phyloP scores from a whole-genome alignment of 53 echinoderm and acorn worm genomes.

The Actinopyga echinites region DNA sequence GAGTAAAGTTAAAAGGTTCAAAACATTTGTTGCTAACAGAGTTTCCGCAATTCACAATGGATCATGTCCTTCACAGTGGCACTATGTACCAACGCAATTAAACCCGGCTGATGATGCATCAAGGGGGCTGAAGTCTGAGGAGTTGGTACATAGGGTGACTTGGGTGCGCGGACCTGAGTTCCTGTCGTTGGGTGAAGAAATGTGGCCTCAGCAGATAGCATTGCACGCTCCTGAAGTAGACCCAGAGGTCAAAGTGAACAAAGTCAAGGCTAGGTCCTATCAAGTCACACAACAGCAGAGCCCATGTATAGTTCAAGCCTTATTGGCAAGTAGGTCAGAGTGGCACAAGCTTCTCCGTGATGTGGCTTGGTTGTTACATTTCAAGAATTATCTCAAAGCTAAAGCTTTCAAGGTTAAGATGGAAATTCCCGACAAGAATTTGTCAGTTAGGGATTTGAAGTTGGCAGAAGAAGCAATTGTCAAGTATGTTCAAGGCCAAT shows the following conservation, averaged over 20 bases:
- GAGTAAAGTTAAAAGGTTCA: constrained; percentile 22
- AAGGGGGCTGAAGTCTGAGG: constrained; percentile 42
- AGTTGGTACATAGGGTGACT: constrained; percentile 17
- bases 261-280: not conserved
- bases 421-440: not conserved
- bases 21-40: constrained; percentile 46
- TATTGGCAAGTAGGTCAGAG: constrained; percentile 28
- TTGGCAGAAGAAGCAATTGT: constrained; percentile 31
- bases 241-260: not conserved
- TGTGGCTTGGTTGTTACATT: constrained; percentile 50
- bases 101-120: constrained; percentile 59
- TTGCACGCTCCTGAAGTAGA: not conserved
- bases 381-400: not conserved
- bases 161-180: constrained; percentile 55
- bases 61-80: constrained; percentile 33
- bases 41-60: constrained; percentile 15
- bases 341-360: constrained; percentile 47
- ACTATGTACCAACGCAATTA: constrained; percentile 25
- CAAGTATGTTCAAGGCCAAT: constrained; percentile 19
- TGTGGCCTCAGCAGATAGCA: not conserved
- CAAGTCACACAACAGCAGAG: not conserved
- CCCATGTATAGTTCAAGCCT: not conserved
- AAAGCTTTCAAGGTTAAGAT: not conserved
- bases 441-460: not conserved
- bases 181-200: constrained; percentile 8